Percentiles rank a stretch among this genome's conserved stretches.
These are phyloP conservation scores for Myotis vivesi DNA, from an alignment of 2,797 vertebrate genomes.

Conservation along the genomic window DNA sequence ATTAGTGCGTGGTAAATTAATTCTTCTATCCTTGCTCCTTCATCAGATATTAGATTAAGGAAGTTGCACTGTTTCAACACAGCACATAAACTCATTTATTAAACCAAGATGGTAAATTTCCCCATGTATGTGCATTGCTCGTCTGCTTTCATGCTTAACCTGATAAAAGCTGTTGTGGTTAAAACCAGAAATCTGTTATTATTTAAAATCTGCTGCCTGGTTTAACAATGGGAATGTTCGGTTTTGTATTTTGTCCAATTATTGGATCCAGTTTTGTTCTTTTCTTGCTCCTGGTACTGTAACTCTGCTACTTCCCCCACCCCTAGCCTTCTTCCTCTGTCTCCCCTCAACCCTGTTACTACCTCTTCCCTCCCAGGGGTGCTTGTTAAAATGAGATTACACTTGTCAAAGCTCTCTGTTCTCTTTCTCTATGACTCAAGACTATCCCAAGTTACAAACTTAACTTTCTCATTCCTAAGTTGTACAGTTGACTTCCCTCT, in stretches of 20 bases:
- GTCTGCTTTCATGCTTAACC: constrained; percentile 76
- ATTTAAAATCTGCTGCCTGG: not conserved
- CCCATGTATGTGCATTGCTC: constrained; percentile 61
- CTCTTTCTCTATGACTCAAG: not conserved
- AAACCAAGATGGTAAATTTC: constrained; percentile 58
- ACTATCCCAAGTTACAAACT: not conserved
- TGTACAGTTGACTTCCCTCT: not conserved
- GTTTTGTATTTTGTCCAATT: not conserved
- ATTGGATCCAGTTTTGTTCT: not conserved
- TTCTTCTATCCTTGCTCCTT: constrained; percentile 84
- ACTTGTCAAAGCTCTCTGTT: not conserved
- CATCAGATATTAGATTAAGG: constrained; percentile 86
- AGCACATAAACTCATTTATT: constrained; percentile 64
- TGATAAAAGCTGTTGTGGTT: constrained; percentile 75
- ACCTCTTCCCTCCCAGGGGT: not conserved
- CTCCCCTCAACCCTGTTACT: not conserved
- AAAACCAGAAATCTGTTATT: constrained; percentile 77
- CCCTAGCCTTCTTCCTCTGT: not conserved
- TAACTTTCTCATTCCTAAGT: not conserved
- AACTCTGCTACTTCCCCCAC: not conserved
- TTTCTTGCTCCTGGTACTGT: not conserved
- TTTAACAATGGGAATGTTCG: not conserved
- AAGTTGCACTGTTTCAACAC: constrained; percentile 80
- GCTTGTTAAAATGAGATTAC: constrained; percentile 16
- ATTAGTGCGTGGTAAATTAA: constrained; percentile 87